Base-by-base conservation (phyloP, 2,888 invertebrate genomes). In the Didymodactylos carnosus region DNA sequence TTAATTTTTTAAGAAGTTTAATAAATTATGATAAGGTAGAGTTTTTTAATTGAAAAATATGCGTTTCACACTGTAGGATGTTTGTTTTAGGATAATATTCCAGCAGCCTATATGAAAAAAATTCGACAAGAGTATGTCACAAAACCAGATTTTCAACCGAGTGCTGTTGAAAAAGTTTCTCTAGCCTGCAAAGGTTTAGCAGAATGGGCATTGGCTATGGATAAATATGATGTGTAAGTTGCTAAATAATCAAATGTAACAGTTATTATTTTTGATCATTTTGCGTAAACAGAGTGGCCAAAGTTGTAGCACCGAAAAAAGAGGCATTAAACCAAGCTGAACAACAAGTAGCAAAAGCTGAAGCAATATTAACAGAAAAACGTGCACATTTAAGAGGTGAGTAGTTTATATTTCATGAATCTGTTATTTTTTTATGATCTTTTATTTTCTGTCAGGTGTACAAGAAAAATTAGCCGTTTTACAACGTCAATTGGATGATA, bases 71-170 rank as follows among this genome's bases (percentile, higher is more conserved):
- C n/a, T n/a, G n/a, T n/a, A n/a, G n/a, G n/a, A n/a, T n/a, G n/a
- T n/a, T n/a, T n/a, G n/a, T n/a, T n/a, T n/a, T n/a, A 82, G 80
- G 75, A 73, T 49, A 35, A 62, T 35, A 82, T 84, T 49, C 78
- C 80, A 35, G 76, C 77, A 27, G 77, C 80, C 3, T 79, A 78
- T 71, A 83, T 84, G 79, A 83, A 82, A 76, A 78, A 77, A 40
- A 83, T 84, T 72, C 78, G 84, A 39, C 76, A 79, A 6, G 82
- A 81, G 87, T 83, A 80, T 76, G 79, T 81, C 39, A 87, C 86
- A 41, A 91, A 93, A 80, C 89, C 91, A 73, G 90, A 89, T 72
- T 94, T 94, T 81, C 92, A 92, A 80, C 93, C 93, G 0, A 92
- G 92, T 70, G 93, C 93, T 84, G 88, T 94, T 41, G 89, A 89